Evolutionary conservation across 2,888 invertebrate species (phyloP).

Genomic region (Litoditis marina): DNA sequence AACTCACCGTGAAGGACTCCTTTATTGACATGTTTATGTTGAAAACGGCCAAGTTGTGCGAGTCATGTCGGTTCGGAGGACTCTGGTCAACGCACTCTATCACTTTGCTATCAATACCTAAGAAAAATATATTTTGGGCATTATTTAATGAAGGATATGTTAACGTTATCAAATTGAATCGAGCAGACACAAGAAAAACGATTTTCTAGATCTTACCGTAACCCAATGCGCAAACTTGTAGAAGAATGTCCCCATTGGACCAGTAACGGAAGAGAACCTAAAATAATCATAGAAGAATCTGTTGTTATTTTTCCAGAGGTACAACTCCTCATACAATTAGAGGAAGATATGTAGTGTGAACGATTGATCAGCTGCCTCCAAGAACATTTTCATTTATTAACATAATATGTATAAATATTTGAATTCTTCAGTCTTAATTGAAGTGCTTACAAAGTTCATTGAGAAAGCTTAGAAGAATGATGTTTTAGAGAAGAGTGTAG

Average conservation of each 20-base stretch:
- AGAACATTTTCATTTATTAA: no score
- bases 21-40: slow-evolving; percentile 44
- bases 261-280: slow-evolving; percentile 58
- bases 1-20: slow-evolving; percentile 52
- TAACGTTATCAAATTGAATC: background rate
- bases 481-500: no score
- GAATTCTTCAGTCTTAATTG: no score
- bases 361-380: no score
- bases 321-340: no score
- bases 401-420: no score
- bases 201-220: no score
- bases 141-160: background rate
- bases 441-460: no score
- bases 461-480: no score
- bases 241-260: slow-evolving; percentile 53
- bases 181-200: no score
- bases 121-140: background rate
- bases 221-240: slow-evolving; percentile 59
- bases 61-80: slow-evolving; percentile 18
- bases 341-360: no score
- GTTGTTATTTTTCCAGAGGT: background rate
- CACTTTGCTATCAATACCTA: slow-evolving; percentile 27
- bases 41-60: slow-evolving; percentile 51
- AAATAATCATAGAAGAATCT: slow-evolving; percentile 4
- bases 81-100: slow-evolving; percentile 39